Conservation (phyloP, 2,888 invertebrate species). For the Brenthis daphne region DNA sequence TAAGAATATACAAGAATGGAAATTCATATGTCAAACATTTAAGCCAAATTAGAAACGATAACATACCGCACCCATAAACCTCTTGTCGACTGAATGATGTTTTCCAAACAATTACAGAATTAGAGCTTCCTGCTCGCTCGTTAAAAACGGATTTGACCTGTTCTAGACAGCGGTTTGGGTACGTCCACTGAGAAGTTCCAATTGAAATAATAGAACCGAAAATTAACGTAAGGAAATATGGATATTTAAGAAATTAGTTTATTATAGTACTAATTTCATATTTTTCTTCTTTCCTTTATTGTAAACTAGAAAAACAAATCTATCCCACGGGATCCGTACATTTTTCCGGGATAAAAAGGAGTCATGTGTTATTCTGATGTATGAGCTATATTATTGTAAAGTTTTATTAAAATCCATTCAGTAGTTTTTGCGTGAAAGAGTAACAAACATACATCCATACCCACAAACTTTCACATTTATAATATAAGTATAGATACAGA, state of each 20-base stretch:
- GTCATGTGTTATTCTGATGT: no score
- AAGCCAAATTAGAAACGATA: constrained; percentile 24
- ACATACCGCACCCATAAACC: constrained; percentile 34
- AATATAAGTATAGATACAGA: background rate
- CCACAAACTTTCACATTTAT: no score
- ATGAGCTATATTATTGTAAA: no score
- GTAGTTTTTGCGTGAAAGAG: no score
- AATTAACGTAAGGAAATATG: background rate
- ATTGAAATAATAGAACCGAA: constrained; percentile 17
- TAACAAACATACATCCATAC: no score
- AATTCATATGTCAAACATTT: constrained; percentile 15
- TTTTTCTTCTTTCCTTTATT: no score
- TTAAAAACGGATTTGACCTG: constrained; percentile 44
- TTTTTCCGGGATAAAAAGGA: no score
- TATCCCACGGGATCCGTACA: no score
- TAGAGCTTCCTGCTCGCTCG: constrained; percentile 64
- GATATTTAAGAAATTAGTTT: background rate
- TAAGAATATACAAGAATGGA: background rate
- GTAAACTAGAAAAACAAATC: no score
- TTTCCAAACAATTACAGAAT: constrained; percentile 73
- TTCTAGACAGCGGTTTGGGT: constrained; percentile 38
- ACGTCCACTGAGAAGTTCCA: constrained; percentile 40
- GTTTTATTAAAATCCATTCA: no score
- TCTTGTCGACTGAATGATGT: constrained; percentile 34
- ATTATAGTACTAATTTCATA: background rate